Evolutionary conservation across 2,797 vertebrate genomes (phyloP).

Genomic region (Enteromius thamalakanensis): DNA sequence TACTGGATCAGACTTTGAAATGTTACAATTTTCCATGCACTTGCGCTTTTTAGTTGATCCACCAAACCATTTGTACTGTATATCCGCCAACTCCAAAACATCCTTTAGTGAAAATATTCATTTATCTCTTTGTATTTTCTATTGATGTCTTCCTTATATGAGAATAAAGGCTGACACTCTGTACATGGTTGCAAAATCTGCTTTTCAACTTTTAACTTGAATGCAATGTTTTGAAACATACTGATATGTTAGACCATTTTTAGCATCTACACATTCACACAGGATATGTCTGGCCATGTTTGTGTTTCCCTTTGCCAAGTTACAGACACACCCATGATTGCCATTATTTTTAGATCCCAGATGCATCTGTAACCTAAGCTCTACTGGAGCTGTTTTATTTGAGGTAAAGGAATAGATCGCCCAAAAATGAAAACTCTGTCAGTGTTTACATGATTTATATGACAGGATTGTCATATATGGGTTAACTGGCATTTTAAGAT

Average conservation of each 20-base stretch:
- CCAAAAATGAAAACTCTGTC: background rate
- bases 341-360: constrained; percentile 24
- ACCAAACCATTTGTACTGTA: background rate
- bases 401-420: background rate
- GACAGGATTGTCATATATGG: background rate
- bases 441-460: background rate
- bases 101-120: background rate
- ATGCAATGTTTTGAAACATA: background rate
- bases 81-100: background rate
- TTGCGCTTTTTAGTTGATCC: constrained; percentile 21
- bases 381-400: background rate
- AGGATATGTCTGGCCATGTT: background rate
- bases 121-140: constrained; percentile 24
- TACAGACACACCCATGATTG: constrained; percentile 17
- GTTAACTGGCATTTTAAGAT: background rate
- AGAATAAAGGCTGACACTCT: constrained; percentile 34
- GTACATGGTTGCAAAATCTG: background rate
- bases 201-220: background rate
- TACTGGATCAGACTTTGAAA: constrained; percentile 22
- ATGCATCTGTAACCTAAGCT: background rate
- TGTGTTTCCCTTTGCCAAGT: constrained; percentile 36
- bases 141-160: background rate
- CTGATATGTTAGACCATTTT: background rate
- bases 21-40: constrained; percentile 25
- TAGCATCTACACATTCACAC: background rate